These are phyloP conservation scores for Pinna nobilis DNA, from an alignment of 1,140 invertebrate genomes.

Conservation along the genomic window DNA sequence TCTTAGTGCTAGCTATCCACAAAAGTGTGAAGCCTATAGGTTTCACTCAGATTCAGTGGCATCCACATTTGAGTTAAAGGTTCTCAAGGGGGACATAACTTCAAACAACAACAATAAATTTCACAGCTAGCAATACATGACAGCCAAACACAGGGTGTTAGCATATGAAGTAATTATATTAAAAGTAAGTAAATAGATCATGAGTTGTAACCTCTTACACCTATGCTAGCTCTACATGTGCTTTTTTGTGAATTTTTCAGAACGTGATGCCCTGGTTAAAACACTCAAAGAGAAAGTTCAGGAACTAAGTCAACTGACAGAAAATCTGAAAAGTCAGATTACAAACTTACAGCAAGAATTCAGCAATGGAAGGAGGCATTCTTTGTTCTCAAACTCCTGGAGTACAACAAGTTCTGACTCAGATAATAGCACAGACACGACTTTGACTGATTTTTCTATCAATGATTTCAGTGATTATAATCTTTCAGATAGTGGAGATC, in stretches of 20 bases:
- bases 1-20: too few relatives aligned
- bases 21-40: too few relatives aligned
- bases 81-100: too few relatives aligned
- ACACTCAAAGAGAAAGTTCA: conserved; percentile 32
- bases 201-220: too few relatives aligned
- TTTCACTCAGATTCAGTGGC: too few relatives aligned
- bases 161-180: too few relatives aligned
- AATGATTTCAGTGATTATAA: conserved; percentile 33
- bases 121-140: too few relatives aligned
- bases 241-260: conserved; percentile 19
- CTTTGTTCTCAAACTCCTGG: background rate
- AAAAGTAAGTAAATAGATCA: too few relatives aligned
- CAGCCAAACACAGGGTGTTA: too few relatives aligned
- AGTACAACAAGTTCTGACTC: conserved; percentile 1
- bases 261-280: conserved; percentile 26
- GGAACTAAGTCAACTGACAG: conserved; percentile 32
- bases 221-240: background rate
- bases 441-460: background rate
- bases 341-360: conserved; percentile 21
- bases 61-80: too few relatives aligned
- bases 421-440: too few relatives aligned
- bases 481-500: background rate
- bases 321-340: conserved; percentile 23
- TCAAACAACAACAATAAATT: too few relatives aligned
- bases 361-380: background rate